Evolutionary conservation across 2,113 vertebrate genomes (phyloP), one percentile per base, ranked within the genome.

Genomic region (Xenus cinereus): DNA sequence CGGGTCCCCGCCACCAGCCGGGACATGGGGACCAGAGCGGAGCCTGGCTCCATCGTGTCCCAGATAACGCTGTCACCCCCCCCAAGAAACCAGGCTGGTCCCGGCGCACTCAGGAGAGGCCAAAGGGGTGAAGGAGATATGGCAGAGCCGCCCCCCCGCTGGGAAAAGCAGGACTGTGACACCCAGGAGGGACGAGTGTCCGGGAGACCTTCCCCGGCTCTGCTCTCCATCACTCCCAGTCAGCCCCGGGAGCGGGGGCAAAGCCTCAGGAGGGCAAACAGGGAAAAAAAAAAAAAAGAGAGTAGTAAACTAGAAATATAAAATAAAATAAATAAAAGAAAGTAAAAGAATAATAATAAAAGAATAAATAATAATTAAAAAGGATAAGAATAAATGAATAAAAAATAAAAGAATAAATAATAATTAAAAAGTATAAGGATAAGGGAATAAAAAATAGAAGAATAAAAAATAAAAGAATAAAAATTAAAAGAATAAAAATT

Each of bases 21-120:
- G 10, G 57, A 14, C 14, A 1, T 41, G 5, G 85, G 77, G 79
- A 50, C 20, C 84, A 2, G 45, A 80, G 90, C 2, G 43, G 87
- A 91, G 88, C 96, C 93, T 51, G 93, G 88, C 73, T 77, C 93
- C 51, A 13, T 54, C 45, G 87, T 22, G 68, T 30, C 84, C 88
- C 90, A 84, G 93, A 95, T 95, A 95, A 95, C 0, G 22, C 77
- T 90, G 96, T 84, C 96, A 87, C 33, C 64, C 41, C 41, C 41
- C 50, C 85, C 20, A 74, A 71, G 85, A 66, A 77, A 57, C 10
- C 94, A 91, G 94, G 79, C 94, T 56, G 1, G 0, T 32, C 81
- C 93, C 8, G 6, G 73, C 2, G 1, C 66, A 72, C 87, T 66
- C 94, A 19, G 82, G 59, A 27, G 50, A 35, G 93, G 95, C 84